These are phyloP conservation scores for Ylistrum balloti DNA, from an alignment of 1,140 invertebrate genomes.

Conservation along the genomic window DNA sequence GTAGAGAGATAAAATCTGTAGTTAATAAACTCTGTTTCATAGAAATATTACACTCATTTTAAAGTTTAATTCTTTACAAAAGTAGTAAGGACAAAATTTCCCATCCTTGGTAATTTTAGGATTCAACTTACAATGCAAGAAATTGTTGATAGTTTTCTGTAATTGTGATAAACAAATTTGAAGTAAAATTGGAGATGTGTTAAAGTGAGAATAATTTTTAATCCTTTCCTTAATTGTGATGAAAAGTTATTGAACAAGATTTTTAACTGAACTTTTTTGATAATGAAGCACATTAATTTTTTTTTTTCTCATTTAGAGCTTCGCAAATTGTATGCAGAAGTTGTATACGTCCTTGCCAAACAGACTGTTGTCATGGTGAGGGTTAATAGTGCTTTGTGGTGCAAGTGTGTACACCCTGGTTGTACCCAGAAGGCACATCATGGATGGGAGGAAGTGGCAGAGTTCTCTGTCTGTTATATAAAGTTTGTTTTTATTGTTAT, in stretches of 20 bases:
- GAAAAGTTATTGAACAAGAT: neutral
- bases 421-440: neutral
- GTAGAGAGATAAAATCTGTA: neutral
- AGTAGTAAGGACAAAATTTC: too few relatives aligned
- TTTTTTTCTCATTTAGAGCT: neutral
- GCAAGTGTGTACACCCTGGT: neutral
- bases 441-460: neutral
- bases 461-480: neutral
- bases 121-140: neutral
- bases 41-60: neutral
- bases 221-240: neutral
- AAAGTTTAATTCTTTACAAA: neutral
- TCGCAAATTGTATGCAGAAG: neutral
- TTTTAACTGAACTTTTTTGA: too few relatives aligned
- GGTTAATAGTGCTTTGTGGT: conserved; percentile 24
- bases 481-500: conserved; percentile 14
- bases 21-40: neutral
- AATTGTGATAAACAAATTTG: neutral
- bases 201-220: neutral
- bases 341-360: neutral
- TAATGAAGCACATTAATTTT: too few relatives aligned
- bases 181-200: too few relatives aligned
- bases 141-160: neutral
- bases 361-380: neutral
- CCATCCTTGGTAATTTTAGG: too few relatives aligned